Percentiles rank a stretch among this genome's conserved stretches.
Evolutionary conservation across 2,113 vertebrate species (phyloP).

Genomic region (Petromus typicus): DNA sequence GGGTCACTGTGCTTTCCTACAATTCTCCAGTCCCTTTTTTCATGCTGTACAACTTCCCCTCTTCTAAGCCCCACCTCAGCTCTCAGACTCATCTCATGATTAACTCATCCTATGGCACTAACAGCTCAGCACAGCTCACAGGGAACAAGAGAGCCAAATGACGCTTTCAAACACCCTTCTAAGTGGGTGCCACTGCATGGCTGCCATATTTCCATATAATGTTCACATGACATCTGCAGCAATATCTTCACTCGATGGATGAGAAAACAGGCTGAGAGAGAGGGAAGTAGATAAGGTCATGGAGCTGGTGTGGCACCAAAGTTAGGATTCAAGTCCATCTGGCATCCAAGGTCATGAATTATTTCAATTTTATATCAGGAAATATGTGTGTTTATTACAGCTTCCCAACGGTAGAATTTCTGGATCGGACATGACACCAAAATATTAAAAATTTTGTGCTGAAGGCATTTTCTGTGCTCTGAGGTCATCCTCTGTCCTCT

Average conservation of each 20-base stretch:
- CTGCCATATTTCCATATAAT: not conserved
- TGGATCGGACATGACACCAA: not conserved
- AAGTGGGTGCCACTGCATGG: not conserved
- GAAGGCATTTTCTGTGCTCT: not conserved
- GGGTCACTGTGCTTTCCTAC: not conserved
- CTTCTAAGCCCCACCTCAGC: not conserved
- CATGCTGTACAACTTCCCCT: not conserved
- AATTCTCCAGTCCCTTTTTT: not conserved
- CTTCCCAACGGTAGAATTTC: not conserved
- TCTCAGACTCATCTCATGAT: not conserved
- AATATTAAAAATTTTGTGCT: not conserved
- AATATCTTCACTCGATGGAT: not conserved
- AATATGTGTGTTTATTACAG: not conserved
- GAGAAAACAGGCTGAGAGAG: not conserved
- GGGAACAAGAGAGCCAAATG: not conserved
- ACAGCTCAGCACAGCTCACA: not conserved
- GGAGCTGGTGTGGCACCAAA: not conserved
- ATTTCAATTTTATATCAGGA: conserved; percentile 31
- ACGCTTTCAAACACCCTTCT: not conserved
- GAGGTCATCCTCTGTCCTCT: not conserved
- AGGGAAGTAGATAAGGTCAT: not conserved
- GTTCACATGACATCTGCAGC: not conserved
- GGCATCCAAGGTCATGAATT: not conserved
- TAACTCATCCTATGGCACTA: not conserved
- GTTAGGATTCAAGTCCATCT: not conserved